Evolutionary conservation across 2,888 invertebrate species (phyloP).

Genomic region (Artemia sinica): DNA sequence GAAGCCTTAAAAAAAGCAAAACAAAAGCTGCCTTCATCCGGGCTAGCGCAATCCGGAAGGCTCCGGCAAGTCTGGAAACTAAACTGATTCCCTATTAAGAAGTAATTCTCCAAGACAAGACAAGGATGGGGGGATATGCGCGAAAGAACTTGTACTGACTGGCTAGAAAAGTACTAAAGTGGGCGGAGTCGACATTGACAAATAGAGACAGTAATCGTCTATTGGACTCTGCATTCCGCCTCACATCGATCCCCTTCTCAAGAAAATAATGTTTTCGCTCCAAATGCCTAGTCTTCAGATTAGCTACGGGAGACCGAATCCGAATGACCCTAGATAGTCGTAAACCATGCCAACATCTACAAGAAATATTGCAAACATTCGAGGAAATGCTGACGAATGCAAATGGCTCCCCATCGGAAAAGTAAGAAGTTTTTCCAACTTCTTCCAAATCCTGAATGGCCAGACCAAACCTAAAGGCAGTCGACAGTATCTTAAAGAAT

Average conservation of each 20-base stretch:
- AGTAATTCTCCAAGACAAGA: not conserved
- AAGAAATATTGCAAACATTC: not conserved
- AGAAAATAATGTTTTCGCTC: conserved; percentile 9
- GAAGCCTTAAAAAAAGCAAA: not conserved
- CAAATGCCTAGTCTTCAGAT: conserved; percentile 13
- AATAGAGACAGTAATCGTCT: conserved; percentile 9
- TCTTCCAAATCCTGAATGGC: no score
- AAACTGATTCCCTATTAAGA: conserved; percentile 5
- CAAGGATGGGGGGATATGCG: not conserved
- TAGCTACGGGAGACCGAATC: conserved; percentile 8
- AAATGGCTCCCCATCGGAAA: no score
- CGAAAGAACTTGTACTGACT: not conserved
- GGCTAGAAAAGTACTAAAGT: not conserved
- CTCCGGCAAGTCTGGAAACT: not conserved
- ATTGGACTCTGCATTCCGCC: conserved; percentile 3
- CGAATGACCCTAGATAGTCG: conserved; percentile 3
- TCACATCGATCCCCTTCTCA: not conserved
- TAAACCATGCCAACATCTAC: not conserved
- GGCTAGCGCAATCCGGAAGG: conserved; percentile 15
- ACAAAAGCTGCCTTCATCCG: conserved; percentile 18
- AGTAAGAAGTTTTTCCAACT: no score
- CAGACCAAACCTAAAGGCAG: no score
- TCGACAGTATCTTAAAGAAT: no score
- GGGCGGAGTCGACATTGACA: conserved; percentile 9
- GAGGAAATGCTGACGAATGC: not conserved